A percentile compares a stretch with the other conserved stretches of the same genome.
These are phyloP conservation scores for Silurus lanzhouensis DNA, from an alignment of 2,797 vertebrate species.

Conservation along the genomic window DNA sequence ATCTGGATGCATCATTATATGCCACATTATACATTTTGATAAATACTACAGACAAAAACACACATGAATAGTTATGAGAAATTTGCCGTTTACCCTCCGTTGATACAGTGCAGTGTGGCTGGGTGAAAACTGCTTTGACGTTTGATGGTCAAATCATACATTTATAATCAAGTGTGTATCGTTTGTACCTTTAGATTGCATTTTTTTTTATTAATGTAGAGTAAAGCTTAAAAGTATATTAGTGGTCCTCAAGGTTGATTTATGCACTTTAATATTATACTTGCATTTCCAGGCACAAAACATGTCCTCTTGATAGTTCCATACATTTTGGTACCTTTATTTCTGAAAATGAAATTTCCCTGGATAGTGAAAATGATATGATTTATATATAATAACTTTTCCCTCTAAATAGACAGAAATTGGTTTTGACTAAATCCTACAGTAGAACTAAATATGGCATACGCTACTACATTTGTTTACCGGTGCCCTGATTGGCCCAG, in stretches of 20 bases:
- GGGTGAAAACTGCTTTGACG: background rate
- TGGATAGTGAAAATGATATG: slow-evolving; percentile 28
- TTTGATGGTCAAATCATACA: background rate
- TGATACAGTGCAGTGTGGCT: slow-evolving; percentile 7
- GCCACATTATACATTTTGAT: background rate
- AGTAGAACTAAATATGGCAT: slow-evolving; percentile 29
- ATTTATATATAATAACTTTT: background rate
- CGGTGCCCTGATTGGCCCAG: slow-evolving; percentile 10
- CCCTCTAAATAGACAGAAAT: background rate
- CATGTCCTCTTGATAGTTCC: background rate
- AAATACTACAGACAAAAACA: background rate
- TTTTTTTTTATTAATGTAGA: background rate
- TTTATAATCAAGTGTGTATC: background rate
- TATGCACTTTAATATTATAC: background rate
- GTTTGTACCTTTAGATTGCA: background rate
- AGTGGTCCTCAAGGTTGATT: background rate
- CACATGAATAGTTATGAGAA: background rate
- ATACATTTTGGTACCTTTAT: background rate
- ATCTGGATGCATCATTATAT: slow-evolving; percentile 2
- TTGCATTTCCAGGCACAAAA: slow-evolving; percentile 16
- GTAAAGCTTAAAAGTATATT: background rate
- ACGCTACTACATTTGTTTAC: slow-evolving; percentile 11
- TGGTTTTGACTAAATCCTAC: slow-evolving; percentile 23
- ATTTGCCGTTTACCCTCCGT: background rate
- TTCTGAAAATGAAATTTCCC: slow-evolving; percentile 23